These are phyloP conservation scores for Notodonta ziczac DNA, from an alignment of 2,888 invertebrate species.

Conservation along the genomic window DNA sequence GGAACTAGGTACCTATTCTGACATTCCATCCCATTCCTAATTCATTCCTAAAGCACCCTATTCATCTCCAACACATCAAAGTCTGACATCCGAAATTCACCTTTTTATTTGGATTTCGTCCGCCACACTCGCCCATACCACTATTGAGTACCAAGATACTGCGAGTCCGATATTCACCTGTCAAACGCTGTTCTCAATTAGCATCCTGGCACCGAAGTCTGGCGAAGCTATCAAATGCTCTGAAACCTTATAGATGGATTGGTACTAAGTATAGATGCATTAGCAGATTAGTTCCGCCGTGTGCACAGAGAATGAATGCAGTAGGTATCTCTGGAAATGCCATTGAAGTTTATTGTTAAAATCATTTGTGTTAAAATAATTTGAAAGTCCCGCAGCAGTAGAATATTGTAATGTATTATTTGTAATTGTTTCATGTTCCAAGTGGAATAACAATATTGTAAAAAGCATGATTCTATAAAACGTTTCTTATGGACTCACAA, in stretches of 20 bases:
- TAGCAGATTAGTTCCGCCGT: slow-evolving; percentile 57
- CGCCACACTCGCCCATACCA: background rate
- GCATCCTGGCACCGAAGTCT: slow-evolving; percentile 13
- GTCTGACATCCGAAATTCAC: background rate
- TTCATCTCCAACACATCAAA: too few relatives aligned
- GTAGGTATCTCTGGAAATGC: slow-evolving; percentile 21
- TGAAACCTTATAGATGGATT: slow-evolving; percentile 32
- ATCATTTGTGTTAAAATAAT: too few relatives aligned
- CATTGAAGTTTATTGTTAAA: background rate
- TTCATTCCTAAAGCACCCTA: too few relatives aligned
- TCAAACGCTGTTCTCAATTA: slow-evolving; percentile 18
- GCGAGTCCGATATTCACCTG: slow-evolving; percentile 11
- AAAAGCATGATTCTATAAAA: too few relatives aligned
- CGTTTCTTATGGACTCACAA: too few relatives aligned
- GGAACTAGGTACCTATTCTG: too few relatives aligned
- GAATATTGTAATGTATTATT: too few relatives aligned
- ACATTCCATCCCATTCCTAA: too few relatives aligned
- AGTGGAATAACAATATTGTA: too few relatives aligned
- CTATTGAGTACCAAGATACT: background rate
- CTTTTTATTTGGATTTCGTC: background rate
- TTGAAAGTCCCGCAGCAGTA: too few relatives aligned
- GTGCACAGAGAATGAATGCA: slow-evolving; percentile 42
- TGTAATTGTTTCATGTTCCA: too few relatives aligned
- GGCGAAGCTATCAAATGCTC: slow-evolving; percentile 29
- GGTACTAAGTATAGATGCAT: slow-evolving; percentile 46